These are phyloP conservation scores for Sceloporus tristichus DNA, from an alignment of 2,113 vertebrate species.

Conservation along the genomic window DNA sequence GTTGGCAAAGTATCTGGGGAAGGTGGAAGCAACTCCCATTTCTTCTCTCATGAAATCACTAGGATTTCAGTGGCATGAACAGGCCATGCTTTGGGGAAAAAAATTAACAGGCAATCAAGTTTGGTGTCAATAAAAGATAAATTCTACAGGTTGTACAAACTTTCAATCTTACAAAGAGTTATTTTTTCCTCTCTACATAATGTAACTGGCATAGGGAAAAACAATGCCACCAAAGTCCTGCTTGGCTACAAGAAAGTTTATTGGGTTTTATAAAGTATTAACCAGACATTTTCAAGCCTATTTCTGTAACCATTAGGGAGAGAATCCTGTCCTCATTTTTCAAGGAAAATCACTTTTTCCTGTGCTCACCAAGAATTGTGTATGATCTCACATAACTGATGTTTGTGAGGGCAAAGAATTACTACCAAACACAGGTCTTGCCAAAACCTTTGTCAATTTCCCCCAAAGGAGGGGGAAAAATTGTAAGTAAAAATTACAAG, in stretches of 20 bases:
- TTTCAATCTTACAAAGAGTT: background rate
- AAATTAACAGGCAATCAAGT: too few species aligned
- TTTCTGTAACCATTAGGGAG: background rate
- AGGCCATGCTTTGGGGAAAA: background rate
- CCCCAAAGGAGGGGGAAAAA: background rate
- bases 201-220: background rate
- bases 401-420: background rate
- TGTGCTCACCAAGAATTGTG: too few species aligned
- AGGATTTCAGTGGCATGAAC: background rate
- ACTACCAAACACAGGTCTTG: background rate
- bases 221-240: background rate
- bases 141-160: background rate
- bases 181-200: background rate
- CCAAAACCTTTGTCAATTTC: background rate
- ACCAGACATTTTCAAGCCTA: background rate
- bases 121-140: background rate
- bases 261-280: background rate
- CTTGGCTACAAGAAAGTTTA: background rate
- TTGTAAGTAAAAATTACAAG: too few species aligned
- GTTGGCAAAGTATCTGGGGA: background rate
- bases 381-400: background rate
- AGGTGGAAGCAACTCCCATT: too few species aligned
- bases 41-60: background rate
- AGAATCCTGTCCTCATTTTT: background rate
- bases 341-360: too few species aligned